Conservation (phyloP, 1,140 invertebrate genomes). For the Lordiphosa collinella region DNA sequence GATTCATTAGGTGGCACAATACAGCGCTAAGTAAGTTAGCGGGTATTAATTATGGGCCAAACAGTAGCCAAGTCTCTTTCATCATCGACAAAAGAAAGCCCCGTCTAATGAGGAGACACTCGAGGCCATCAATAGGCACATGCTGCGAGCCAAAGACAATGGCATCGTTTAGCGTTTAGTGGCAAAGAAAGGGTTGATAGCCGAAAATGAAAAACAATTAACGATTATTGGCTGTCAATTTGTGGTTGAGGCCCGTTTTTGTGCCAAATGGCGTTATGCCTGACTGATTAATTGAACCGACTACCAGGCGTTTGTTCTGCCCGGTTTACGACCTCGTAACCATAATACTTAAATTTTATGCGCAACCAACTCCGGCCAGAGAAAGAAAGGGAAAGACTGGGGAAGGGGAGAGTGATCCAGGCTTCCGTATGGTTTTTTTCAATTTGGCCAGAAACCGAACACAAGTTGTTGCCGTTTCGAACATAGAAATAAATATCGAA, state of each 20-base stretch:
- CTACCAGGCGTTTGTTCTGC: slow-evolving; percentile 32
- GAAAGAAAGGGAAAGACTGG: too few relatives aligned
- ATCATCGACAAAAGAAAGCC: slow-evolving; percentile 15
- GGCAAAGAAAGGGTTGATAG: slow-evolving; percentile 31
- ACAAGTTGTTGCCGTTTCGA: slow-evolving; percentile 61
- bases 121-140: slow-evolving; percentile 40
- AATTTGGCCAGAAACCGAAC: slow-evolving; percentile 53
- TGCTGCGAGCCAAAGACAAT: slow-evolving; percentile 56
- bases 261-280: slow-evolving; percentile 68
- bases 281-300: slow-evolving; percentile 60
- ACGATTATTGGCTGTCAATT: slow-evolving; percentile 65
- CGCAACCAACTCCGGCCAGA: slow-evolving; percentile 24
- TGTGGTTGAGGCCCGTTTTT: slow-evolving; percentile 40
- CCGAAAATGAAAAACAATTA: slow-evolving; percentile 63
- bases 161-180: slow-evolving; percentile 54
- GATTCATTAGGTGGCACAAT: slow-evolving; percentile 66
- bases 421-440: slow-evolving; percentile 69
- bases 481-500: slow-evolving; percentile 73
- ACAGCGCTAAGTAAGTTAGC: slow-evolving; percentile 58
- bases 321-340: slow-evolving; percentile 60
- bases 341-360: slow-evolving; percentile 76
- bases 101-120: slow-evolving; percentile 56
- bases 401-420: slow-evolving; percentile 1
- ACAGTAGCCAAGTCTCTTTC: slow-evolving; percentile 29
- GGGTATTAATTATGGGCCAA: slow-evolving; percentile 59